Evolutionary conservation across 1,140 invertebrate genomes (phyloP).

Genomic region (Musca vetustissima): DNA sequence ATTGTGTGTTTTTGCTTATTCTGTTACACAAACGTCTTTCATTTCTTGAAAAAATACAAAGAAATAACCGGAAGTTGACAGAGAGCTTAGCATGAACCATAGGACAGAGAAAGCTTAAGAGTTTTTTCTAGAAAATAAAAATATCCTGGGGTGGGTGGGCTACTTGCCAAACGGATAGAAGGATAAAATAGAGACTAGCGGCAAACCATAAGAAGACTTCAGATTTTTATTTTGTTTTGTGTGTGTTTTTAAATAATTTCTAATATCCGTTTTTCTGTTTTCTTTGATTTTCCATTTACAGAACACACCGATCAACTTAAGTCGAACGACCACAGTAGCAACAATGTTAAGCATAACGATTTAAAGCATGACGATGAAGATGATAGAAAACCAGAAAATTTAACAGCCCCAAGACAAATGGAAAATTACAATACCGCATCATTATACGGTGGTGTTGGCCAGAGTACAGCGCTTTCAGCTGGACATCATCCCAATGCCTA

Average conservation of each 20-base stretch:
- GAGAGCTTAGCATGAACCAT: background rate
- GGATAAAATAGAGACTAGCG: too few relatives aligned
- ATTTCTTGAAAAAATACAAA: too few relatives aligned
- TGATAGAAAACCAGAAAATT: slow-evolving; percentile 66
- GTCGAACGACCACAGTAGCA: background rate
- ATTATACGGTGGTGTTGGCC: slow-evolving; percentile 38
- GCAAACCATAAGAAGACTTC: too few relatives aligned
- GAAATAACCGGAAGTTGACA: slow-evolving; percentile 12
- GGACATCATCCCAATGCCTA: slow-evolving; percentile 52
- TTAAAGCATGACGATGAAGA: slow-evolving; percentile 60
- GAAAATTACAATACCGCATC: slow-evolving; percentile 35
- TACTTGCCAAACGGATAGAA: background rate
- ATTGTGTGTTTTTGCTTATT: too few relatives aligned
- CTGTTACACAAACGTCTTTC: too few relatives aligned
- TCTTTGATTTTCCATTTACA: background rate
- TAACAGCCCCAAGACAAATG: slow-evolving; percentile 32
- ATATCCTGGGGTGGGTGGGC: too few relatives aligned
- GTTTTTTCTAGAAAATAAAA: too few relatives aligned
- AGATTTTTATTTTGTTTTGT: too few relatives aligned
- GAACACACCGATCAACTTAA: slow-evolving; percentile 10
- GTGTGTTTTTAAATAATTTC: too few relatives aligned
- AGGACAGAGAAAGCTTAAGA: background rate
- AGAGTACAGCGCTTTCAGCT: slow-evolving; percentile 7
- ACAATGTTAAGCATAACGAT: slow-evolving; percentile 13
- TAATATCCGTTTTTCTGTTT: background rate